Evolutionary conservation across 2,113 vertebrate genomes (phyloP).

Genomic region (Nibea coibor): DNA sequence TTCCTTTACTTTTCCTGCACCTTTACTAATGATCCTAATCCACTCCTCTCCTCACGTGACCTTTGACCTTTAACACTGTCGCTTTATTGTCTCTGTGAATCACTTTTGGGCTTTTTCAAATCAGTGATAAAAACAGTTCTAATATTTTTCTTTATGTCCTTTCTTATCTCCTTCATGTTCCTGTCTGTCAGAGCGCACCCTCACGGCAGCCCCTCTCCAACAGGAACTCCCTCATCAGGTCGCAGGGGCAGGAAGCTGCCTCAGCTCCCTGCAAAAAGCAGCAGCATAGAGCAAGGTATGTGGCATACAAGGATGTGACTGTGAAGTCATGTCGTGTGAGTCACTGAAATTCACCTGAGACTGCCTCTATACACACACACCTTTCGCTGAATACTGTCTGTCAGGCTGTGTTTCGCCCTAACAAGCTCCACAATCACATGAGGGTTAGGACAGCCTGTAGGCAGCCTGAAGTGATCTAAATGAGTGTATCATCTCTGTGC

Average conservation of each 20-base stretch:
- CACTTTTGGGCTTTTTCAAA: not conserved
- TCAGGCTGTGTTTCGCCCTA: not conserved
- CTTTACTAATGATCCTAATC: not conserved
- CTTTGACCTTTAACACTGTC: constrained; percentile 22
- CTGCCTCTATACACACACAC: not conserved
- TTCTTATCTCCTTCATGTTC: constrained; percentile 23
- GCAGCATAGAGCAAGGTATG: constrained; percentile 96
- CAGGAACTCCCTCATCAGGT: constrained; percentile 86
- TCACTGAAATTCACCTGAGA: not conserved
- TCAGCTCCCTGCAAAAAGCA: constrained; percentile 93
- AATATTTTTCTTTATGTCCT: not conserved
- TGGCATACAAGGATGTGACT: not conserved
- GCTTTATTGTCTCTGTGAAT: constrained; percentile 12
- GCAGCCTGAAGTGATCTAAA: not conserved
- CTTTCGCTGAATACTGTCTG: not conserved
- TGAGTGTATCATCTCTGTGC: not conserved
- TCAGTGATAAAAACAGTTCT: not conserved
- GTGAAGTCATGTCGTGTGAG: not conserved
- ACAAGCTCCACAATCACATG: not conserved
- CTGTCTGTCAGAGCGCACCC: constrained; percentile 85
- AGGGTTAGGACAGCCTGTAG: not conserved
- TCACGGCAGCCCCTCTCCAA: constrained; percentile 87
- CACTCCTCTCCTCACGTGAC: constrained; percentile 31
- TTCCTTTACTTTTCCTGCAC: constrained; percentile 1
- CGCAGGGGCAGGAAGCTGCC: constrained; percentile 94